These are phyloP conservation scores for Tromatobia lineatoria DNA, from an alignment of 2,888 invertebrate species.

Conservation along the genomic window DNA sequence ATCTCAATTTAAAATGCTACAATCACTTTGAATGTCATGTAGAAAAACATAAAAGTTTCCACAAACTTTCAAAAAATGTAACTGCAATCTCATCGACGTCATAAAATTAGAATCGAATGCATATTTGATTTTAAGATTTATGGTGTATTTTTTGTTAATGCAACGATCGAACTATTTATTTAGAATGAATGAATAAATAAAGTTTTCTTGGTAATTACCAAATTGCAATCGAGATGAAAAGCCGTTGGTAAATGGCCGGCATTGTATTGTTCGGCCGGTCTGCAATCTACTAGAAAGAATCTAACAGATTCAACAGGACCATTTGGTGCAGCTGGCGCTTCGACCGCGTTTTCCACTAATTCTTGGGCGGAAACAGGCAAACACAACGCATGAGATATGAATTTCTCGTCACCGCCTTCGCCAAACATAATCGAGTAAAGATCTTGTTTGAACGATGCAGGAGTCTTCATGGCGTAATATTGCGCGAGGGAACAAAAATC, in stretches of 20 bases:
- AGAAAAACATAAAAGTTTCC: not conserved
- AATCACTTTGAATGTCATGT: too few species aligned
- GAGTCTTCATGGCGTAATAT: conserved; percentile 97
- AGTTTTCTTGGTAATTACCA: conserved; percentile 86
- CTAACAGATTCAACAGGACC: conserved; percentile 87
- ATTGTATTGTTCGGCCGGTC: conserved; percentile 97
- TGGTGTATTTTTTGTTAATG: too few species aligned
- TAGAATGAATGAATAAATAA: conserved; percentile 16
- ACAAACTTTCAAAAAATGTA: too few species aligned
- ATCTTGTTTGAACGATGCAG: conserved; percentile 96
- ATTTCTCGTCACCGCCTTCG: conserved; percentile 88
- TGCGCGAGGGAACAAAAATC: conserved; percentile 99
- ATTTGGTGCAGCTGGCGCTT: conserved; percentile 88
- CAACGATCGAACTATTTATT: too few species aligned
- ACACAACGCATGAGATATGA: conserved; percentile 95
- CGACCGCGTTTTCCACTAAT: conserved; percentile 93
- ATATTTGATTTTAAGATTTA: too few species aligned
- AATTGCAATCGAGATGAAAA: conserved; percentile 98
- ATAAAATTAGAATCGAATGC: too few species aligned
- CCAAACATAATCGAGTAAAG: conserved; percentile 86
- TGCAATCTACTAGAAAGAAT: conserved; percentile 98
- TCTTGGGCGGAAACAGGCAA: conserved; percentile 98
- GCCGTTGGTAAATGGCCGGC: conserved; percentile 98
- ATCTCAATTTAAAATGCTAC: too few species aligned
- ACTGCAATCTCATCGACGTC: too few species aligned